Percentiles rank a stretch among this genome's conserved stretches.
These are phyloP conservation scores for Hiodon tergisus DNA, from an alignment of 2,113 vertebrate genomes.

Conservation along the genomic window DNA sequence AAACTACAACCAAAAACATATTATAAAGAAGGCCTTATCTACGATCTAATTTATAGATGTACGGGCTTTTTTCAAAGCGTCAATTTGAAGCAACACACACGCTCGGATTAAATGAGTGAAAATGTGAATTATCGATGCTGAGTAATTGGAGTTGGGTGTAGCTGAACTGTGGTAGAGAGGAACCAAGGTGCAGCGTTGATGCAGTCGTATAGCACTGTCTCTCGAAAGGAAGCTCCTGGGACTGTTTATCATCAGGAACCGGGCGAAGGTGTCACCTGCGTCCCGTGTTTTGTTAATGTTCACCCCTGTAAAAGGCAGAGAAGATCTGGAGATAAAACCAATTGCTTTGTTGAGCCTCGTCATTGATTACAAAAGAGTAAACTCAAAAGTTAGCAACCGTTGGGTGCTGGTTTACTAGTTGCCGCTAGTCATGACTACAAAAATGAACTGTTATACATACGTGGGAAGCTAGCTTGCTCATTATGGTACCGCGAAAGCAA, in stretches of 20 bases:
- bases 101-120: not conserved
- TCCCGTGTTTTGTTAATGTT: not conserved
- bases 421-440: not conserved
- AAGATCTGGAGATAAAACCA: not conserved
- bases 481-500: slow-evolving; percentile 7
- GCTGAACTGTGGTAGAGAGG: not conserved
- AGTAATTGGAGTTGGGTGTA: not conserved
- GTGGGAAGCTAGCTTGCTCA: slow-evolving; percentile 12
- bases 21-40: not conserved
- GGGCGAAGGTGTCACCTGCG: slow-evolving; percentile 22
- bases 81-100: not conserved
- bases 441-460: not conserved
- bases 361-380: slow-evolving; percentile 6
- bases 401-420: not conserved
- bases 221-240: not conserved
- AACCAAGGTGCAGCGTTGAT: not conserved
- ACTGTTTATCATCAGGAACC: not conserved
- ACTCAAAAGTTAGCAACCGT: slow-evolving; percentile 16
- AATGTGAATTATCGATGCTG: not conserved
- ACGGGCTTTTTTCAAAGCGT: too few species aligned
- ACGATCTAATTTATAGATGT: not conserved
- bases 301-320: not conserved
- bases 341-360: not conserved
- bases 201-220: not conserved
- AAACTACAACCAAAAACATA: not conserved